Conservation (phyloP, 2,888 invertebrate genomes). For the Epinotia bilunana region DNA sequence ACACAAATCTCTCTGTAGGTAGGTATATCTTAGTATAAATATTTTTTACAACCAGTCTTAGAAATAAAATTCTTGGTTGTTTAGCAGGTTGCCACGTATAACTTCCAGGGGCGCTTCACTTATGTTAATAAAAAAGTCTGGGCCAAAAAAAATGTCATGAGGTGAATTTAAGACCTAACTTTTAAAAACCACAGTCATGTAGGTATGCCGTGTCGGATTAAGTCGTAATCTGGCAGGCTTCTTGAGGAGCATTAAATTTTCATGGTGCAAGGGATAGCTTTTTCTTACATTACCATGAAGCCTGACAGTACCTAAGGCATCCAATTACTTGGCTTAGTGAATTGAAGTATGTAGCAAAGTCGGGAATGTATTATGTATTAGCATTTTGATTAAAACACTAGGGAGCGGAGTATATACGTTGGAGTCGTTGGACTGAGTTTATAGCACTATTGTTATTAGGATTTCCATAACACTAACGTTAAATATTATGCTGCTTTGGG, state of each 20-base stretch:
- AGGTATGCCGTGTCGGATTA: conserved; percentile 58
- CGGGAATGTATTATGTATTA: conserved; percentile 47
- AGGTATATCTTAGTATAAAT: no score
- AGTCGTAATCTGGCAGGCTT: conserved; percentile 70
- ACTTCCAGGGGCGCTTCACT: no score
- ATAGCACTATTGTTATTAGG: conserved; percentile 41
- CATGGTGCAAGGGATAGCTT: conserved; percentile 57
- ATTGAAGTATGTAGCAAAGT: conserved; percentile 49
- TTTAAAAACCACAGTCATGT: conserved; percentile 55
- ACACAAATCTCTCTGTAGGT: neutral
- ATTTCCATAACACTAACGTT: conserved; percentile 42
- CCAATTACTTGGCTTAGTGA: conserved; percentile 56
- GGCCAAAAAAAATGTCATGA: neutral
- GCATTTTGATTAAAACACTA: conserved; percentile 47
- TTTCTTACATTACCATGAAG: conserved; percentile 68
- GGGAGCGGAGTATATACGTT: conserved; percentile 28
- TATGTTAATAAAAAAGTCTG: no score
- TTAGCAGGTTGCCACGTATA: no score
- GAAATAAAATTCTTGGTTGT: no score
- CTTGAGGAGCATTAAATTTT: conserved; percentile 69
- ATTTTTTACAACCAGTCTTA: no score
- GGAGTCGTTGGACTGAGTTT: conserved; percentile 39
- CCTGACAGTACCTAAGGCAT: conserved; percentile 57
- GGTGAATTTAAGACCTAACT: conserved; percentile 6
- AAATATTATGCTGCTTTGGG: conserved; percentile 28